Base-by-base conservation (phyloP, 2,797 vertebrate genomes). In the Spinibarbus caldwelli region DNA sequence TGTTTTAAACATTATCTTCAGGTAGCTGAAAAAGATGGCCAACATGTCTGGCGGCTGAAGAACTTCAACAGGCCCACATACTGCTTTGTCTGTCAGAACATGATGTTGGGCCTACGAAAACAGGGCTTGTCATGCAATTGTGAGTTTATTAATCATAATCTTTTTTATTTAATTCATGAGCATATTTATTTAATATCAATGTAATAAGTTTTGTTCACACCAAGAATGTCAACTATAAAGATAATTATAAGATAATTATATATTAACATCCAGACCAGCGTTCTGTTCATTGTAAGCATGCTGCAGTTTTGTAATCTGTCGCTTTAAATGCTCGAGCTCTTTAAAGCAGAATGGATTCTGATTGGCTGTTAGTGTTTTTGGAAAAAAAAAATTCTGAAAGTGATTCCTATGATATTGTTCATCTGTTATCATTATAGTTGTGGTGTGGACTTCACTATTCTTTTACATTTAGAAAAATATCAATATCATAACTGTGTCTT, bases 1-100 rank as follows among this genome's bases (percentile, higher is more conserved):
- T 15, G 14, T 89, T 75, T 73, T 21, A 31, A 49, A 72, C n/a
- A 12, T n/a, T 43, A 62, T 64, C 76, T 66, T 12, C 78, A 98
- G 97, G 95, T 96, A 86, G 93, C 95, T 73, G 97, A 96, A 88
- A 95, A 93, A n/a, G 96, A 98, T 0, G 96, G 97, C 23, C 95
- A 97, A 89, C 97, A 98, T 84, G 93, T 96, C 75, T 98, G 97
- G 97, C 95, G 95, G 85, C 93, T 97, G 92, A 97, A 97, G 90
- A 96, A 97, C 78, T 97, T 97, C 87, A 95, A 96, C 89, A 95
- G 94, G 64, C 97, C 96, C 0, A 95, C 93, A 6, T 98, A 97
- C 89, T 98, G 97, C 85, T 94, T 94, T 23, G 93, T 97, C 64
- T 98, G 97, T 88, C 94, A 96, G 88, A 92, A 83, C 62, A 95